Base-by-base conservation (phyloP, 2,113 vertebrate species). In the Zosterops hypoxanthus region DNA sequence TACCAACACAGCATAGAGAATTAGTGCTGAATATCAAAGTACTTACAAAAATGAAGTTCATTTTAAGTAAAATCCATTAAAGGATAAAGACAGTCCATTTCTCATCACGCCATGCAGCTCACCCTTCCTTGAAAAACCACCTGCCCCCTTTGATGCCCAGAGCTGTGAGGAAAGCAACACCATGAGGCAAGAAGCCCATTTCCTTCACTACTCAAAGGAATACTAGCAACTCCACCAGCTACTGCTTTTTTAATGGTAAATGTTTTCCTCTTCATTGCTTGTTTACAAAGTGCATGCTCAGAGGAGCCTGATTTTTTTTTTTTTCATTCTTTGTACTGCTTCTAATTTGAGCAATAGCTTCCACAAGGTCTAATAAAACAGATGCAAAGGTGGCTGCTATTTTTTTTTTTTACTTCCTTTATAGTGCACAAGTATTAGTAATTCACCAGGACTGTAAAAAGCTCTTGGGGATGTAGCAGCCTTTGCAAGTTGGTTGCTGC, bases 21-120 rank as follows among this genome's bases (percentile, higher is more conserved):
- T 41, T 36, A 88, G 88, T 68, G 53, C 66, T 59, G 44, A 84
- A 47, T 92, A 75, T n/a, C 44, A 63, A 86, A 75, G 36, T 81
- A 88, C 68, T 96, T 94, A 90, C 64, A 95, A 83, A 91, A 92
- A 73, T 29, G 57, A 89, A 79, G 52, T 82, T 88, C 29, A 63
- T 81, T 79, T 65, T 69, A 85, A 87, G 53, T 78, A 24, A 93
- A 84, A 63, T 82, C 71, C 80, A 57, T 91, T 89, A 63, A 84
- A 88, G 96, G 79, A 53, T 47, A 84, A 76, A 82, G 31, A n/a
- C 26, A 39, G 39, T 78, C 68, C 24, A 44, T 42, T 90, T 90
- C 61, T 76, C 34, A 46, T 72, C 56, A 72, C 0, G 0, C 34
- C 52, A 41, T 36, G 34, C 26, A 33, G 49, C 52, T 86, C 76